phyloP scores from a whole-genome alignment of 2,113 vertebrate species.

The Cacatua alba region DNA sequence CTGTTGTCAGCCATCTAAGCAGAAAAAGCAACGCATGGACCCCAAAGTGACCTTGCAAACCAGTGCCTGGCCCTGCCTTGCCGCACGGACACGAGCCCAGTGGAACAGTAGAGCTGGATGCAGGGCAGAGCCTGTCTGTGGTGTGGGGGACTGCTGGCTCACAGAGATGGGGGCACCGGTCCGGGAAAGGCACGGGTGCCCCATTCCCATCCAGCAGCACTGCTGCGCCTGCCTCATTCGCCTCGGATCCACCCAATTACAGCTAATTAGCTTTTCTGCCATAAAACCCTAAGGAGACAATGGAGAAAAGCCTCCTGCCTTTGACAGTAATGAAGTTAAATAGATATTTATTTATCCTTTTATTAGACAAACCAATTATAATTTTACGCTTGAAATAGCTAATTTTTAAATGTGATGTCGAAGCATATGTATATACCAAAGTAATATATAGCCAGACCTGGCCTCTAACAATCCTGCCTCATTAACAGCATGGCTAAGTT shows the following conservation, averaged over 20 bases:
- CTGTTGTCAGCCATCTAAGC: neutral
- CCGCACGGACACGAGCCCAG: accelerated
- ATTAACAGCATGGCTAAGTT: slow-evolving; percentile 39
- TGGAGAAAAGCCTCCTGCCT: slow-evolving; percentile 68
- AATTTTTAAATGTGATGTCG: slow-evolving; percentile 65
- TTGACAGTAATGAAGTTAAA: slow-evolving; percentile 78
- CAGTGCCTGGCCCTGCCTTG: accelerated
- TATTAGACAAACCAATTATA: slow-evolving; percentile 78
- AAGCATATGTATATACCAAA: slow-evolving; percentile 19
- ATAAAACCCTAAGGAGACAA: slow-evolving; percentile 68
- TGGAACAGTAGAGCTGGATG: neutral
- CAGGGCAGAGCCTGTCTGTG: neutral
- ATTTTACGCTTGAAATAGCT: slow-evolving; percentile 70
- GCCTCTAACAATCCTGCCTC: slow-evolving; percentile 56
- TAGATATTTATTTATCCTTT: slow-evolving; percentile 81
- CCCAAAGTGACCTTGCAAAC: neutral
- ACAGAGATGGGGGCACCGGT: accelerated
- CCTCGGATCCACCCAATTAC: slow-evolving; percentile 74
- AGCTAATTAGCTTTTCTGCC: slow-evolving; percentile 75
- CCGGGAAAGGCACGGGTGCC: neutral
- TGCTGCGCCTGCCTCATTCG: neutral
- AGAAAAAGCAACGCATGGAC: accelerated
- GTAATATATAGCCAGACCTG: slow-evolving; percentile 47
- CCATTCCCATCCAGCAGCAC: slow-evolving; percentile 26
- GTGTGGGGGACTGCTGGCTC: neutral